A percentile compares a stretch with the other conserved stretches of the same genome.
phyloP scores from a whole-genome alignment of 1,140 invertebrate genomes.

The Pararge aegeria region DNA sequence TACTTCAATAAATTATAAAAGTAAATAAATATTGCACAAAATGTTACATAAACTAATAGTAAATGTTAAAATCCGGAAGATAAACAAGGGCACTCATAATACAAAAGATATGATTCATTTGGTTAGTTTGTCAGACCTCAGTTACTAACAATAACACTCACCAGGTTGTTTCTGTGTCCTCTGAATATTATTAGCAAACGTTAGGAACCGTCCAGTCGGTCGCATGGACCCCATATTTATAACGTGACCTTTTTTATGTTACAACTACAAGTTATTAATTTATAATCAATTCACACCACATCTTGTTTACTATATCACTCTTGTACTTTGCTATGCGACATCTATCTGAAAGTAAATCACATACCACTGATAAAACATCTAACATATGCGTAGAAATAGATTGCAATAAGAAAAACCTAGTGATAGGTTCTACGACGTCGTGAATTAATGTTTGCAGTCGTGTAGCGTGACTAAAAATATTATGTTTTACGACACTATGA shows the following conservation, averaged over 20 bases:
- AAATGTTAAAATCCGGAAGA: slow-evolving; percentile 9
- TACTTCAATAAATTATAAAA: no score
- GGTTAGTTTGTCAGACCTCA: slow-evolving; percentile 25
- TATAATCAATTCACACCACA: slow-evolving; percentile 47
- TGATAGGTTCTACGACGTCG: slow-evolving; percentile 7
- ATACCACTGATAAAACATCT: slow-evolving; percentile 39
- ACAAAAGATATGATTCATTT: slow-evolving; percentile 46
- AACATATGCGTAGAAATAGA: slow-evolving; percentile 53
- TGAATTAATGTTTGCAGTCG: not conserved
- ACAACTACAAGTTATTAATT: slow-evolving; percentile 27
- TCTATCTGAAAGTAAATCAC: slow-evolving; percentile 51
- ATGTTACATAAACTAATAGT: not conserved
- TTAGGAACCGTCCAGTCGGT: slow-evolving; percentile 71
- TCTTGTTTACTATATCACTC: slow-evolving; percentile 29
- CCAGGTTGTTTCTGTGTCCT: slow-evolving; percentile 73
- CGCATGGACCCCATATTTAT: slow-evolving; percentile 74
- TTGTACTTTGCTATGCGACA: slow-evolving; percentile 37
- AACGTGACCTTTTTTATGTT: slow-evolving; percentile 33
- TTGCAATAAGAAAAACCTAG: slow-evolving; percentile 51
- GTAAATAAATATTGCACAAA: no score
- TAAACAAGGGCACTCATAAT: slow-evolving; percentile 37
- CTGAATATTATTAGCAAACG: slow-evolving; percentile 75
- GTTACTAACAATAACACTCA: slow-evolving; percentile 35
- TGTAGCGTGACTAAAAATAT: not conserved
- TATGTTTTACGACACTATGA: not conserved